Evolutionary conservation across 2,113 vertebrate species (phyloP).

Genomic region (Oncorhynchus tshawytscha): DNA sequence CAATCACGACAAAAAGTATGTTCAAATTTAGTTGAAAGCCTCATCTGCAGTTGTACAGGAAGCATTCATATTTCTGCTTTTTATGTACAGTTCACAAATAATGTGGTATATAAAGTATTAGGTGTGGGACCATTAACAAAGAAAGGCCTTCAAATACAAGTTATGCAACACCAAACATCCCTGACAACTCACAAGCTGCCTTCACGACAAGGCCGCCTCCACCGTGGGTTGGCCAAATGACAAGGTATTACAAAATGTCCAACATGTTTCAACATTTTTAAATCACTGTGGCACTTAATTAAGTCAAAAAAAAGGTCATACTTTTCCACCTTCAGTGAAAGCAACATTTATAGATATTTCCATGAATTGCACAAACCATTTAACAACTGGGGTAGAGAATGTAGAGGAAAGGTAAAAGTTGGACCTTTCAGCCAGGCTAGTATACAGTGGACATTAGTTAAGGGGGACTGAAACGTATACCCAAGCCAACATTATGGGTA

Average conservation of each 20-base stretch:
- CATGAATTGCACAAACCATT: background rate
- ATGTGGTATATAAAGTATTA: no score
- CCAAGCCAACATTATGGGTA: background rate
- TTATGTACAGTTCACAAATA: no score
- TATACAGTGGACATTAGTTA: constrained; percentile 1
- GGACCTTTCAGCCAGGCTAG: constrained; percentile 14
- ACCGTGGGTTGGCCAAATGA: background rate
- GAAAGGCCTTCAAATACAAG: constrained; percentile 14
- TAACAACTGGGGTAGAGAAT: background rate
- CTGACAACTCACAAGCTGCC: constrained; percentile 9
- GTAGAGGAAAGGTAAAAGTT: constrained; percentile 5
- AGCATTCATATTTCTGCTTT: background rate
- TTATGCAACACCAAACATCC: constrained; percentile 37
- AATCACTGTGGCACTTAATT: constrained; percentile 32
- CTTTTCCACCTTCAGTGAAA: constrained; percentile 27
- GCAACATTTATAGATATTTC: background rate
- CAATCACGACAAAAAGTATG: background rate
- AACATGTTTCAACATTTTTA: constrained; percentile 4
- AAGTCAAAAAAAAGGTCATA: constrained; percentile 2
- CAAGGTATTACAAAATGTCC: constrained; percentile 5
- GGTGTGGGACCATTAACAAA: background rate
- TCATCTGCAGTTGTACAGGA: background rate
- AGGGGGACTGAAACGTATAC: background rate
- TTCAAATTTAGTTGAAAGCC: background rate
- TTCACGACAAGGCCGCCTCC: constrained; percentile 1